Percentiles rank a stretch among this genome's conserved stretches.
These are phyloP conservation scores for Cotesia chilonis DNA, from an alignment of 1,140 invertebrate species.

Conservation along the genomic window DNA sequence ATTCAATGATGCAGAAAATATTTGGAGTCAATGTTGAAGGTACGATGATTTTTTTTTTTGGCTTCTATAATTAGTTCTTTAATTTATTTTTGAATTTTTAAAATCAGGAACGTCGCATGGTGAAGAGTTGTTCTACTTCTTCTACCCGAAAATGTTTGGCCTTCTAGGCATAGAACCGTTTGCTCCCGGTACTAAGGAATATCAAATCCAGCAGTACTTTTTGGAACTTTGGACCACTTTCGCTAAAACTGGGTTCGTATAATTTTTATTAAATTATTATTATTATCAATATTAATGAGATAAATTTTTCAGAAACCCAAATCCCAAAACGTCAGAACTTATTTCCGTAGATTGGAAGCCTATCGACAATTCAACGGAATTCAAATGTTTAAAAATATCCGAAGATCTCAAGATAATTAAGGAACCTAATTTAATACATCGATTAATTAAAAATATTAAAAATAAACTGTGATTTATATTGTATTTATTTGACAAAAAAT, in stretches of 20 bases:
- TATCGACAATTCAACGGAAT: constrained; percentile 36
- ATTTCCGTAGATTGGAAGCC: constrained; percentile 56
- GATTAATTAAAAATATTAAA: constrained; percentile 6
- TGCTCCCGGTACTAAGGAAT: constrained; percentile 8
- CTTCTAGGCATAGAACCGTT: not conserved
- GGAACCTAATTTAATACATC: constrained; percentile 25
- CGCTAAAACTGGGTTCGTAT: constrained; percentile 53
- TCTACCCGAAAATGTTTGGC: constrained; percentile 32
- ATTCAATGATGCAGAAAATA: constrained; percentile 20
- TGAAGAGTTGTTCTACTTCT: constrained; percentile 52
- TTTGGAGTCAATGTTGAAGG: constrained; percentile 17
- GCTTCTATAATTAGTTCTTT: not conserved
- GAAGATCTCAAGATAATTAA: constrained; percentile 37
- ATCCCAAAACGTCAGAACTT: constrained; percentile 37
- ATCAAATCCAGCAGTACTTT: constrained; percentile 47
- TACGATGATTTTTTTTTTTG: not conserved
- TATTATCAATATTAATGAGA: too few species aligned
- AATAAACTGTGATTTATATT: constrained; percentile 28
- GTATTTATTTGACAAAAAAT: too few species aligned
- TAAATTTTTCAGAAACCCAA: not conserved
- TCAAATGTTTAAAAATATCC: constrained; percentile 39
- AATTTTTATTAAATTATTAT: not conserved
- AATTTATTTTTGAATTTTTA: constrained; percentile 4
- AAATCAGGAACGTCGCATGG: constrained; percentile 47
- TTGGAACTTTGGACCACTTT: constrained; percentile 59